phyloP scores from a whole-genome alignment of 2,113 vertebrate species.

The Pseudorhombus dupliciocellatus region DNA sequence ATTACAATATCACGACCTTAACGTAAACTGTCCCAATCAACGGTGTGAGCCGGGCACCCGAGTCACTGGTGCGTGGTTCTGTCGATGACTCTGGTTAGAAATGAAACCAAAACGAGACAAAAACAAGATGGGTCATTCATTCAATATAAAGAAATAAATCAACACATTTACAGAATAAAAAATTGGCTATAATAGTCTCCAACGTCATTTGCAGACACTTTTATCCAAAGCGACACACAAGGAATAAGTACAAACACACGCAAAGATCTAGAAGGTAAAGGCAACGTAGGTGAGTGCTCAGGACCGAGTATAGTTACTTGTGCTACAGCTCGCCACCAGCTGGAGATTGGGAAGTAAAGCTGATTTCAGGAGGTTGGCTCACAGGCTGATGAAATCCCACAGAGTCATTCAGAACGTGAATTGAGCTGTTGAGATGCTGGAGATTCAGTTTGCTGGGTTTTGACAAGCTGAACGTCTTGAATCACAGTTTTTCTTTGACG shows the following conservation, averaged over 20 bases:
- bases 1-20: conserved; percentile 37
- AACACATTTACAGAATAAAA: not conserved
- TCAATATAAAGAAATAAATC: not conserved
- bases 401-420: not conserved
- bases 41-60: not conserved
- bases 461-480: not conserved
- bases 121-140: conserved; percentile 26
- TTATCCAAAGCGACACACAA: no score
- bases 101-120: conserved; percentile 13
- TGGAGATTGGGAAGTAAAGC: no score
- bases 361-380: no score
- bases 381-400: not conserved
- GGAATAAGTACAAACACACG: no score
- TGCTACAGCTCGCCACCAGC: no score
- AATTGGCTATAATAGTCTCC: no score
- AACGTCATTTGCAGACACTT: no score
- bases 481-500: conserved; percentile 3
- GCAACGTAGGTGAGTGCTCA: no score
- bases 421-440: not conserved
- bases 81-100: conserved; percentile 11
- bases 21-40: conserved; percentile 30
- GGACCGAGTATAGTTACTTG: no score
- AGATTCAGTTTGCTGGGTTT: not conserved
- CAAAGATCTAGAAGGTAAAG: no score
- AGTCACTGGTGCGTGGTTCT: not conserved